Evolutionary conservation across 2,113 vertebrate genomes (phyloP).

Genomic region (Brachypteracias leptosomus): DNA sequence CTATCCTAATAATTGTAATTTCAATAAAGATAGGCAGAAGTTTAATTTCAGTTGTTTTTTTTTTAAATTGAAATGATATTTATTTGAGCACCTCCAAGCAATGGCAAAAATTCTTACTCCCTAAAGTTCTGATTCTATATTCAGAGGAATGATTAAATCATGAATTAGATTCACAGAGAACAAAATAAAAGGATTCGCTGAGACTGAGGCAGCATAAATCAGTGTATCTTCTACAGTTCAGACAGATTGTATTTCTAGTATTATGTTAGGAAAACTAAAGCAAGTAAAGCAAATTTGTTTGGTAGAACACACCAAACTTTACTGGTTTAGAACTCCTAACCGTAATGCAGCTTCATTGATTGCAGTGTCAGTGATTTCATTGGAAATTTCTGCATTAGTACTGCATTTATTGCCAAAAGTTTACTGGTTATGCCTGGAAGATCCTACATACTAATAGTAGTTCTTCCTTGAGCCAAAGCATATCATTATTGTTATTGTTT

Average conservation of each 20-base stretch:
- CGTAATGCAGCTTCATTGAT: background rate
- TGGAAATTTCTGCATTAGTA: background rate
- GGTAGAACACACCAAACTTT: background rate
- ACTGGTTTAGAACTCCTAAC: background rate
- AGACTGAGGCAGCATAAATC: background rate
- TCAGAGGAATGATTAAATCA: background rate
- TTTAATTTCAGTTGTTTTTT: background rate
- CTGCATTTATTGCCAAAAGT: background rate
- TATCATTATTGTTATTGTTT: background rate
- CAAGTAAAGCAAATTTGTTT: background rate
- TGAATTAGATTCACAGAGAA: background rate
- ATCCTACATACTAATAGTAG: background rate
- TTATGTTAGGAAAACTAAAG: background rate
- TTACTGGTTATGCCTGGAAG: background rate
- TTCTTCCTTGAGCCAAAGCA: background rate
- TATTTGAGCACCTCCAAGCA: background rate
- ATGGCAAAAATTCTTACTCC: background rate
- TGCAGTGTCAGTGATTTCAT: background rate
- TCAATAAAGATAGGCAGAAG: background rate
- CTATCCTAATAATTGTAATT: background rate
- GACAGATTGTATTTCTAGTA: background rate
- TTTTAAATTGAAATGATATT: background rate
- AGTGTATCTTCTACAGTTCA: background rate
- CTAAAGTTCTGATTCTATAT: background rate
- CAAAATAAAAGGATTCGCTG: background rate